A percentile compares a stretch with the other conserved stretches of the same genome.
Conservation (phyloP, 2,888 invertebrate species). For the Stenchaetothrips biformis region DNA sequence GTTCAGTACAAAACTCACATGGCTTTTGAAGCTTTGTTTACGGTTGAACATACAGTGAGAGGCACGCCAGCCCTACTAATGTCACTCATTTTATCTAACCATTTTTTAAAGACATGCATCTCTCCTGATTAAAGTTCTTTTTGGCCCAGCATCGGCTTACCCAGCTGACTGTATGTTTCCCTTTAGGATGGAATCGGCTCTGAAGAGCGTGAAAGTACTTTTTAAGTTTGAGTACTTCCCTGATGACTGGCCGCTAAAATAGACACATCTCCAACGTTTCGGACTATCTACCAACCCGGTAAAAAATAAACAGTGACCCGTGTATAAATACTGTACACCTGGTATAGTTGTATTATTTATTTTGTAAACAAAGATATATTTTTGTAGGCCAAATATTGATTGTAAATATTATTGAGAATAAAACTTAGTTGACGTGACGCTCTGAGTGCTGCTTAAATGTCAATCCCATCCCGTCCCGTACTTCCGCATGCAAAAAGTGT, state of each 20-base stretch:
- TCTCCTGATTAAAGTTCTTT: too few relatives aligned
- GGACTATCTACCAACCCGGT: neutral
- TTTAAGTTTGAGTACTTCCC: neutral
- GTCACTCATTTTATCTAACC: neutral
- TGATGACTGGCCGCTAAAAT: neutral
- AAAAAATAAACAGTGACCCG: neutral
- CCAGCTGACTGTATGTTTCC: too few relatives aligned
- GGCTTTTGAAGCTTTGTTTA: neutral
- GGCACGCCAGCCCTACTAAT: neutral
- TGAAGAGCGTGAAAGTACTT: too few relatives aligned
- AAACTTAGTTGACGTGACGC: neutral
- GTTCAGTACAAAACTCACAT: constrained; percentile 11
- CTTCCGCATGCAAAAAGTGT: too few relatives aligned
- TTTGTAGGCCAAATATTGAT: constrained; percentile 23
- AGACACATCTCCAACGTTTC: neutral
- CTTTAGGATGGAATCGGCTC: too few relatives aligned
- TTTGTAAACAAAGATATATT: constrained; percentile 25
- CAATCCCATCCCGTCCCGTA: too few relatives aligned
- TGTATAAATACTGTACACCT: neutral
- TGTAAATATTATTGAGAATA: constrained; percentile 20
- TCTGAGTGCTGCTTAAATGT: neutral
- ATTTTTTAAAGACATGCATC: neutral
- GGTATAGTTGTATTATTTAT: constrained; percentile 25
- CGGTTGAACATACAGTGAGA: neutral
- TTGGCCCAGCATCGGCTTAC: too few relatives aligned